phyloP scores from a whole-genome alignment of 1,140 invertebrate species.

The Scylla paramamosain region DNA sequence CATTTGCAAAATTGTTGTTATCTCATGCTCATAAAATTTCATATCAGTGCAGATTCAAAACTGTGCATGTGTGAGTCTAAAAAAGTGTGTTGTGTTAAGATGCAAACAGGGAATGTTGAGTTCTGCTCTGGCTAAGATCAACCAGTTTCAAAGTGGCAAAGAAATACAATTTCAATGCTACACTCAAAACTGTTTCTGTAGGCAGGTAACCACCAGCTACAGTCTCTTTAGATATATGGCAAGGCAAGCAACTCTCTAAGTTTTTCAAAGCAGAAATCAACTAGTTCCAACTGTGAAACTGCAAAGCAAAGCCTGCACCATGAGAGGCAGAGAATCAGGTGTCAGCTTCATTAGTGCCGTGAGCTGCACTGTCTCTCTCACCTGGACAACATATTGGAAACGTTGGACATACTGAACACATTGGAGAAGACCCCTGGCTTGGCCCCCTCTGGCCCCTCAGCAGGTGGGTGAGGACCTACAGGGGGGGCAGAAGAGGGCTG shows the following conservation, averaged over 20 bases:
- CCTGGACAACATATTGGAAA: conserved; percentile 77
- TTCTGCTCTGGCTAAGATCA: background rate
- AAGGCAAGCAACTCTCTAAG: background rate
- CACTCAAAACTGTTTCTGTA: background rate
- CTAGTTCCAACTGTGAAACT: background rate
- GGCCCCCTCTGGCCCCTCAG: conserved; percentile 57
- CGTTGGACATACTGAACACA: conserved; percentile 77
- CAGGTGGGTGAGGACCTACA: background rate
- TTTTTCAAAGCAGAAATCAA: background rate
- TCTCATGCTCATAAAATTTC: conserved; percentile 42
- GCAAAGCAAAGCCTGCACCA: background rate
- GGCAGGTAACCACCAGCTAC: background rate
- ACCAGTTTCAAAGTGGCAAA: background rate
- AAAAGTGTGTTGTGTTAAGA: conserved; percentile 35
- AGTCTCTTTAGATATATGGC: background rate
- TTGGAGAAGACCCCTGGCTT: conserved; percentile 74
- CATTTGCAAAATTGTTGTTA: conserved; percentile 11
- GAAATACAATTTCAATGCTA: background rate
- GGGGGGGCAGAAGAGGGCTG: conserved; percentile 78
- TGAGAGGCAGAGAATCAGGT: background rate
- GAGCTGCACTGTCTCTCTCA: conserved; percentile 41
- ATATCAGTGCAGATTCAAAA: conserved; percentile 54
- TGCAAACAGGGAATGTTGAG: conserved; percentile 44
- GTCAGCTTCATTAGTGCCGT: background rate
- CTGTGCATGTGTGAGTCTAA: conserved; percentile 50